Base-by-base conservation (phyloP, 1,140 invertebrate species). In the Zaprionus nigranus region DNA sequence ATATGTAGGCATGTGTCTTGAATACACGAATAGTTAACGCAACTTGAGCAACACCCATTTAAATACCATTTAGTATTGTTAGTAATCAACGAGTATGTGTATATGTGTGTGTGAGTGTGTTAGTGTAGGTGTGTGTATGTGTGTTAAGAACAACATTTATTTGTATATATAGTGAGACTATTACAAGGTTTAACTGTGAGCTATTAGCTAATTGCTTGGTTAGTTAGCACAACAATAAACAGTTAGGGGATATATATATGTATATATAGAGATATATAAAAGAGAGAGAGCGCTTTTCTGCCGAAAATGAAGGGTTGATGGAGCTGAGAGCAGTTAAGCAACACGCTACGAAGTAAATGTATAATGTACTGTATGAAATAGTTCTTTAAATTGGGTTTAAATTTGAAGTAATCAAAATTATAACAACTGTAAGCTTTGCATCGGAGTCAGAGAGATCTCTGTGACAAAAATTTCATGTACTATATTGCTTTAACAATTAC, bases 81-180 rank as follows among this genome's bases (percentile, higher is more conserved):
- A 30, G 57, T 61, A 61, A 34, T 38, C 24, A 46, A 46, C n/a
- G n/a, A 5, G 30, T 53, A 12, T 38, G n/a, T 60, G n/a, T 9
- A 22, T 53, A 12, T 38, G n/a, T 60, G 57, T 24, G 54, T 24
- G 26, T 58, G 43, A 15, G 6, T 49, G 43, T 30, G 2, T 28
- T 12, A 20, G n/a, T 30, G 40, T 65, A 51, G 40, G n/a, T 56
- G 51, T 65, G 12, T 51, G 17, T 11, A 9, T 28, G 28, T 36
- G 22, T 54, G 65, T 67, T 65, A 62, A 30, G 51, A 72, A 85
- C 82, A 78, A 84, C 73, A 82, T 69, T 86, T 57, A 87, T 40
- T 86, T 64, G 28, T 66, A 46, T 54, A 26, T 63, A 46, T 64
- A 28, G 82, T 79, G 71, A 75, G 58, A 51, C 71, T 78, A 81